phyloP scores from a whole-genome alignment of 1,140 invertebrate genomes.

The Matsumurasca onukii region DNA sequence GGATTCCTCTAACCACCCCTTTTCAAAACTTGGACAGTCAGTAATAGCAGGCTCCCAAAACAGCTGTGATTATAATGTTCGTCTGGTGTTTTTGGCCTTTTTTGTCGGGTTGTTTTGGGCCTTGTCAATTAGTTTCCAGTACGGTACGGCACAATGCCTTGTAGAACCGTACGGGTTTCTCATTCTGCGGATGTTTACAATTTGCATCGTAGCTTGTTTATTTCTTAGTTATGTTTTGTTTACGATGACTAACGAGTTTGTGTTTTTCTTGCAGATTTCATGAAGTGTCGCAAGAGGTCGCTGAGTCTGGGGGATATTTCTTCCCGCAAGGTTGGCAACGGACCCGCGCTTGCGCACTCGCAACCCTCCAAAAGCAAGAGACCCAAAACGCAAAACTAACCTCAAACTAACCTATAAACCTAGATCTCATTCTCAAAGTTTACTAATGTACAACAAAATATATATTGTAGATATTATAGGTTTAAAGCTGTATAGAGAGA shows the following conservation, averaged over 20 bases:
- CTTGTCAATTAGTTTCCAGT: too few species aligned
- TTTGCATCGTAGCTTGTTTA: too few species aligned
- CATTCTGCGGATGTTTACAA: too few species aligned
- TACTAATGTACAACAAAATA: constrained; percentile 12
- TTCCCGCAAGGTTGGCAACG: constrained; percentile 3
- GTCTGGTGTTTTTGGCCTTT: too few species aligned
- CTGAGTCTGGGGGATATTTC: constrained; percentile 5
- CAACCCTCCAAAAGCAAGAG: constrained; percentile 2
- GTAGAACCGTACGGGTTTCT: too few species aligned
- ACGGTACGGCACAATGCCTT: too few species aligned
- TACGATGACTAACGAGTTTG: not conserved
- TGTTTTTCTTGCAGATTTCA: not conserved
- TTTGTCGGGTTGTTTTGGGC: too few species aligned
- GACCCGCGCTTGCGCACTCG: too few species aligned
- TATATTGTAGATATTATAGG: constrained; percentile 11
- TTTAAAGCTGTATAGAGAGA: not conserved
- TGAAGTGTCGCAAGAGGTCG: constrained; percentile 10
- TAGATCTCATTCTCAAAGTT: constrained; percentile 14
- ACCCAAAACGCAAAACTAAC: constrained; percentile 3
- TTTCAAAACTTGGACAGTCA: too few species aligned
- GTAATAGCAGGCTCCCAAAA: too few species aligned
- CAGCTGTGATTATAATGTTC: too few species aligned
- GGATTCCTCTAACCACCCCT: too few species aligned
- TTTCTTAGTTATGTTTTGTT: not conserved
- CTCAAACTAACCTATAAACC: not conserved